Evolutionary conservation across 2,797 vertebrate genomes (phyloP), one percentile per base, ranked within the genome.

Genomic region (Argentina silus): DNA sequence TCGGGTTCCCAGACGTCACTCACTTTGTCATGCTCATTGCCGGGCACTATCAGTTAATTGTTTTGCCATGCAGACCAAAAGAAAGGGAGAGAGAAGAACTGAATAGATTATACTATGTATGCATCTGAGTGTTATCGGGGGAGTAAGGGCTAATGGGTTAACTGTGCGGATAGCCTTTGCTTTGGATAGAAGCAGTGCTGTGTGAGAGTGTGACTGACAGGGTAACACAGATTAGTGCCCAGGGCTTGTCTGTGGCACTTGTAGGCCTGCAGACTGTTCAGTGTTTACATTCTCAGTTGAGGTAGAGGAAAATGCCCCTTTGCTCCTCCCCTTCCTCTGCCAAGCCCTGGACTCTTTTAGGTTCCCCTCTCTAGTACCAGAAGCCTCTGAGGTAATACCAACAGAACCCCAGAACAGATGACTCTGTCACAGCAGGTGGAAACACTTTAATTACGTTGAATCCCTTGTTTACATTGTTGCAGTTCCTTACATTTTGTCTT

Each of bases 341-440:
- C 36, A 0, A 44, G 74, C 73, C 74, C 83, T 65, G 77, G 79
- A 72, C 68, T 88, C 86, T 89, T 85, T 88, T 79, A 62, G 76
- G 81, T 91, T 88, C 73, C 86, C 78, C 77, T 81, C 70, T 23
- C 71, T 23, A 84, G 69, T 77, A 84, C 75, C 81, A 84, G 78
- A 81, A 67, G 76, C 21, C 84, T 70, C 85, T 85, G 84, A 93
- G 86, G 86, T 90, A 89, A 88, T 83, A 82, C 75, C 23, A 27
- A 69, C 3, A 36, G 70, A 19, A 63, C 77, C 64, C 77, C 81
- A 89, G 85, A 87, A 87, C 87, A 80, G 89, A 90, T 85, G 89
- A 84, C 74, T 87, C 82, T 87, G 87, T 91, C 91, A 78, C 82
- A 78, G 78, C 87, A 90, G 87, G 86, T 90, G 90, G 89, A 91